Evolutionary conservation across 2,113 vertebrate genomes (phyloP).

Genomic region (Pomatorhinus ruficollis): DNA sequence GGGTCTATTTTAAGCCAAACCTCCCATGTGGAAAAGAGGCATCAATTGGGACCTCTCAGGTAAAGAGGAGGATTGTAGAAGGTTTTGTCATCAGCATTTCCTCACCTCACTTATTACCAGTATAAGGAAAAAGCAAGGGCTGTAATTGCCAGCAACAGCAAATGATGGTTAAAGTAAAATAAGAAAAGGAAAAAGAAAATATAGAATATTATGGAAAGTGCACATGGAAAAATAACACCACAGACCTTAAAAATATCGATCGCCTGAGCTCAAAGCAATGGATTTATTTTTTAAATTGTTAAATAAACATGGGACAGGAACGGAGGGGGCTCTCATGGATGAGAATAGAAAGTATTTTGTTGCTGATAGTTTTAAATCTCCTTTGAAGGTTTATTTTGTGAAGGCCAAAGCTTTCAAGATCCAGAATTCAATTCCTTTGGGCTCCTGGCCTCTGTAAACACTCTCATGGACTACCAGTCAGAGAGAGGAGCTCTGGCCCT

Average conservation of each 20-base stretch:
- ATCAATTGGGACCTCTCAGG: neutral
- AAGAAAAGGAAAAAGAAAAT: slow-evolving; percentile 31
- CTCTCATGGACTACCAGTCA: slow-evolving; percentile 38
- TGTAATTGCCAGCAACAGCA: neutral
- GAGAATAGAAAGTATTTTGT: slow-evolving; percentile 58
- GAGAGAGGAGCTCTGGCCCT: slow-evolving; percentile 50
- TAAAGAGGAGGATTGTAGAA: neutral
- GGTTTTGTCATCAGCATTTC: slow-evolving; percentile 1
- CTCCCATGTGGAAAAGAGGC: neutral
- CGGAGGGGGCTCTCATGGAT: neutral
- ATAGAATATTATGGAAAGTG: slow-evolving; percentile 17
- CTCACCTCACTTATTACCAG: neutral
- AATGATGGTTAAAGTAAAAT: slow-evolving; percentile 18
- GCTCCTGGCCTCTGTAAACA: slow-evolving; percentile 75
- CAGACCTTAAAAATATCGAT: slow-evolving; percentile 35
- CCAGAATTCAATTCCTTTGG: slow-evolving; percentile 68
- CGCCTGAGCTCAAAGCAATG: slow-evolving; percentile 8
- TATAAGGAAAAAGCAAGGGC: neutral
- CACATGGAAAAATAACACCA: neutral
- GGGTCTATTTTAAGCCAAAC: neutral
- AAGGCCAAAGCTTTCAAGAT: slow-evolving; percentile 50
- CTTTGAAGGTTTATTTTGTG: slow-evolving; percentile 66
- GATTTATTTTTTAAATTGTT: slow-evolving; percentile 45
- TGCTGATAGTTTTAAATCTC: slow-evolving; percentile 40
- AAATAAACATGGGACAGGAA: slow-evolving; percentile 37